Base-by-base conservation (phyloP, 2,888 invertebrate genomes). In the Pyrgus malvae region DNA sequence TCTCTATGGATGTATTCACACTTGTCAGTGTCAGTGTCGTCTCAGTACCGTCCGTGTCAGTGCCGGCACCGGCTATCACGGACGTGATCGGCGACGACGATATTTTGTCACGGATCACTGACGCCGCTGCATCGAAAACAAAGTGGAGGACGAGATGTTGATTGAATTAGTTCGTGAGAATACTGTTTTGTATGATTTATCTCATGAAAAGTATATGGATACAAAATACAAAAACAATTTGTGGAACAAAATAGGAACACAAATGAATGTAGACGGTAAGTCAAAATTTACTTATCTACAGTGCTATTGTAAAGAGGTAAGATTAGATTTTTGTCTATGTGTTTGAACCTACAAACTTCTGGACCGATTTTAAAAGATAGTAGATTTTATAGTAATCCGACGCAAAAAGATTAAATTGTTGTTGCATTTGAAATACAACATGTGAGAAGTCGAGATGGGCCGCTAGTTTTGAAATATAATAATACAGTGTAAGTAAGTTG, bases 111-210 rank as follows among this genome's bases (percentile, higher is more conserved):
- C 23, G 56, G 57, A 60, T 60, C 56, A 58, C 56, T 23, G 54
- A 58, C 54, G 58, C 57, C 58, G 54, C 50, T 46, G 58, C 55
- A 56, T 60, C 56, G 44, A 58, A 60, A 58, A 56, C 58, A 58
- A 61, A 33, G 56, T 60, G 57, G 49, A 51, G 54, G 51, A 59
- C 48, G 57, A 57, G 41, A 9, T 33, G 29, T 58, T 56, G 19
- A 48, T 42, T 8, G 25, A 42, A 25, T 42, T 54, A 12, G 14
- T 12, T 12, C 33, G 12, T 33, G 12, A 33, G 23, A 25, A 25
- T 25, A 25, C 23, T 25, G 23, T 25, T 25, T 25, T 25, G 23
- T 25, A 25, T 25, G 23, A 25, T 25, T 25, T 25, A 25, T 25
- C 23, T 25, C 23, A 25, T 25, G 59, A 55, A 53, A 59, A 48